Percentiles rank a stretch among this genome's conserved stretches.
Conservation (phyloP, 2,888 invertebrate genomes). For the Caenorhabditis sp. region DNA sequence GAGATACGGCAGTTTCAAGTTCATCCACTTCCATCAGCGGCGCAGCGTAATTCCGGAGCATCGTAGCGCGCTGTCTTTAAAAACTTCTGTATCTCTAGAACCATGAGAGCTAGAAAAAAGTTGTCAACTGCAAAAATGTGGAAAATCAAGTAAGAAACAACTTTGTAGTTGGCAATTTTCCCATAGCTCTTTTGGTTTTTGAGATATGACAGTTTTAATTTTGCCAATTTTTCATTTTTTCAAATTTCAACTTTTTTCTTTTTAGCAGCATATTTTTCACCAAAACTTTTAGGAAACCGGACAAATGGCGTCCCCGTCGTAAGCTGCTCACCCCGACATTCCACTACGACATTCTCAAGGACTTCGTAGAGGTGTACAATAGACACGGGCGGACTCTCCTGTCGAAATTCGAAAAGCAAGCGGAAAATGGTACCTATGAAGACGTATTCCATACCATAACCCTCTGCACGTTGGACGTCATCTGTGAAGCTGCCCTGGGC, state of each 20-base stretch:
- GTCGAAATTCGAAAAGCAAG: slow-evolving; percentile 73
- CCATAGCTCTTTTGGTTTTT: neutral
- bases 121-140: neutral
- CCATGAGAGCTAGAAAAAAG: neutral
- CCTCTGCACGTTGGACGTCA: slow-evolving; percentile 85
- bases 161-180: neutral
- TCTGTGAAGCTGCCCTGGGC: slow-evolving; percentile 84
- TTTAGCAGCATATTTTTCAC: slow-evolving; percentile 11
- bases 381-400: slow-evolving; percentile 83
- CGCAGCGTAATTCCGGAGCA: no score
- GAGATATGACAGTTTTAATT: no score
- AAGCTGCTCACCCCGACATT: slow-evolving; percentile 85
- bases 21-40: no score
- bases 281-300: slow-evolving; percentile 76
- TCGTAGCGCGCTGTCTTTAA: no score
- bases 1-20: no score
- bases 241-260: no score
- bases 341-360: slow-evolving; percentile 85
- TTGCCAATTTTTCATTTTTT: no score
- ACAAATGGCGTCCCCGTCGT: slow-evolving; percentile 84
- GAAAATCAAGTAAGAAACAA: neutral
- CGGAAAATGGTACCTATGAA: slow-evolving; percentile 68
- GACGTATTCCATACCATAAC: slow-evolving; percentile 81
- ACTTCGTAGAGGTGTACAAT: slow-evolving; percentile 85
- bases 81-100: no score